Evolutionary conservation across 1,140 invertebrate genomes (phyloP).

Genomic region (Zaprionus kolodkinae): DNA sequence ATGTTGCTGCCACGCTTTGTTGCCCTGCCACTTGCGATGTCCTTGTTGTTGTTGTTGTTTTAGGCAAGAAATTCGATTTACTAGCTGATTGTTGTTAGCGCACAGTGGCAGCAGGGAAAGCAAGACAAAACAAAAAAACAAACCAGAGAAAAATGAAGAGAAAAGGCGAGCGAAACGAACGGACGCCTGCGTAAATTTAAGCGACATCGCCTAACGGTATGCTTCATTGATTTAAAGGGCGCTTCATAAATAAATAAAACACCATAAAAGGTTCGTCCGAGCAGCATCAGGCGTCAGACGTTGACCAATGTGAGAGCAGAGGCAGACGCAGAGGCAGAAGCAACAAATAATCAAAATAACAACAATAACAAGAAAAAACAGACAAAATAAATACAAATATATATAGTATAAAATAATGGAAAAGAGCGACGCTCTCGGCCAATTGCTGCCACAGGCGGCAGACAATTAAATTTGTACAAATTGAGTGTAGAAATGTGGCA

Average conservation of each 20-base stretch:
- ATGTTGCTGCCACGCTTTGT: constrained; percentile 55
- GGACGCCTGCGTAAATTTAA: constrained; percentile 67
- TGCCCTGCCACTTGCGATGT: constrained; percentile 34
- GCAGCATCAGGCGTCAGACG: constrained; percentile 45
- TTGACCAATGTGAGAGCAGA: constrained; percentile 45
- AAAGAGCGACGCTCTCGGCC: constrained; percentile 20
- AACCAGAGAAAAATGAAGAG: background rate
- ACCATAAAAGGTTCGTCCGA: constrained; percentile 64
- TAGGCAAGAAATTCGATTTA: constrained; percentile 81
- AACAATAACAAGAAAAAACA: constrained; percentile 21
- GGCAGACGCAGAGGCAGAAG: constrained; percentile 51
- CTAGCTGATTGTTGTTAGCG: constrained; percentile 79
- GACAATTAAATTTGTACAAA: constrained; percentile 83
- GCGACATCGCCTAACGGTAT: constrained; percentile 69
- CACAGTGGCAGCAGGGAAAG: constrained; percentile 32
- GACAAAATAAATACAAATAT: constrained; percentile 58
- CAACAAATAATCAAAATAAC: constrained; percentile 60
- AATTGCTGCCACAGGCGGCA: constrained; percentile 57
- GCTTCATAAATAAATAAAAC: constrained; percentile 79
- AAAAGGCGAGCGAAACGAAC: constrained; percentile 10
- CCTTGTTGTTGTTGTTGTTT: constrained; percentile 63
- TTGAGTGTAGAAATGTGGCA: constrained; percentile 81
- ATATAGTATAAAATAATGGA: constrained; percentile 46
- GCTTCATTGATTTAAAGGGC: constrained; percentile 81
- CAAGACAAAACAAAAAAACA: constrained; percentile 27